Percentiles rank a stretch among this genome's conserved stretches.
Evolutionary conservation across 2,113 vertebrate species (phyloP).

Genomic region (Macroglossus sobrinus): DNA sequence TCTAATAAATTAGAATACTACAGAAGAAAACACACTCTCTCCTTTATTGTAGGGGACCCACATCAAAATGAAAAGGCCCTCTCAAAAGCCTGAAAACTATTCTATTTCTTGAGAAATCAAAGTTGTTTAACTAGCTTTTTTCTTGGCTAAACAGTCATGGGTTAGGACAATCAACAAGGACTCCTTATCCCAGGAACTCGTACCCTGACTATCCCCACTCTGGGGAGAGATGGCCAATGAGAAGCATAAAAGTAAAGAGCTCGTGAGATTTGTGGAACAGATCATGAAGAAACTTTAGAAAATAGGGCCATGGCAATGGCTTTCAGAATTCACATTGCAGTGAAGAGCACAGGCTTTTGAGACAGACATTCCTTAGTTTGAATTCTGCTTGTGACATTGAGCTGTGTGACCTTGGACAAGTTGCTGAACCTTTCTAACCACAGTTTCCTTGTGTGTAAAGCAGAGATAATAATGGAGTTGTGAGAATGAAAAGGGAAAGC

Average conservation of each 20-base stretch:
- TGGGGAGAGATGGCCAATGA: not conserved
- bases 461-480: not conserved
- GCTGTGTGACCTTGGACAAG: not conserved
- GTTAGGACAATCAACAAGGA: not conserved
- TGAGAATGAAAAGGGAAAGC: conserved; percentile 33
- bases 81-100: not conserved
- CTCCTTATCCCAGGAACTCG: not conserved
- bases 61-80: not conserved
- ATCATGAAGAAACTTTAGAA: not conserved
- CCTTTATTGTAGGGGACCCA: not conserved
- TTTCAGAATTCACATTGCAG: not conserved
- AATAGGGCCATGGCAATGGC: not conserved
- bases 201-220: not conserved
- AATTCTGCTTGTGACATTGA: not conserved
- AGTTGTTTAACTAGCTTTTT: not conserved
- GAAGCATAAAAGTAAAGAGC: not conserved
- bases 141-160: not conserved
- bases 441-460: not conserved
- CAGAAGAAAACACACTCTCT: not conserved
- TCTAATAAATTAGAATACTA: not conserved
- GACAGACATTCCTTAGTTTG: not conserved
- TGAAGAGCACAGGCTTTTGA: not conserved
- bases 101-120: not conserved
- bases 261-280: not conserved
- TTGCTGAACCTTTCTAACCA: conserved; percentile 9